Percentiles rank a stretch among this genome's conserved stretches.
Conservation (phyloP, 2,888 invertebrate genomes). For the Mythimna albipuncta region DNA sequence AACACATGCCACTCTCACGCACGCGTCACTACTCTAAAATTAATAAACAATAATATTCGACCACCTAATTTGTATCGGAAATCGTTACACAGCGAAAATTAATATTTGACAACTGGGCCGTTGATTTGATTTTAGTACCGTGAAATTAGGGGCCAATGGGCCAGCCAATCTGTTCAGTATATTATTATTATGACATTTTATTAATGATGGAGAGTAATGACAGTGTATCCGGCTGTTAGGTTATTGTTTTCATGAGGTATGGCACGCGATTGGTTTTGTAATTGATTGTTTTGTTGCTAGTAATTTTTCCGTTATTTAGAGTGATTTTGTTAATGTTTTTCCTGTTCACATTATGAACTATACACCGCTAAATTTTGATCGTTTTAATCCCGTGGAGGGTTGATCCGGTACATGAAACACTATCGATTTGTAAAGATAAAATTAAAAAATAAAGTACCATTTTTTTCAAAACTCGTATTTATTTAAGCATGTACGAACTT, state of each 20-base stretch:
- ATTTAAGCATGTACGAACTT: too few relatives aligned
- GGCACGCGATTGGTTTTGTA: conserved; percentile 41
- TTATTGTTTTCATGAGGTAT: conserved; percentile 36
- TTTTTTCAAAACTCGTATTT: too few relatives aligned
- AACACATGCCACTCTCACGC: conserved; percentile 51
- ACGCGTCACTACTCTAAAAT: conserved; percentile 60
- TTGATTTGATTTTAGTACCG: conserved; percentile 55
- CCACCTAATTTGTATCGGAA: conserved; percentile 63
- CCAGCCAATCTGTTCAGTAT: conserved; percentile 42
- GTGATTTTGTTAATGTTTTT: too few relatives aligned
- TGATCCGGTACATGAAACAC: too few relatives aligned
- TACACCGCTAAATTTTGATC: too few relatives aligned
- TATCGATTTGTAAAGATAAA: too few relatives aligned
- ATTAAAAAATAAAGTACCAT: too few relatives aligned
- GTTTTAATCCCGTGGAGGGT: too few relatives aligned
- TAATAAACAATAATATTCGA: conserved; percentile 59
- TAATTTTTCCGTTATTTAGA: too few relatives aligned
- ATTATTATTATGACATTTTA: conserved; percentile 43
- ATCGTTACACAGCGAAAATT: conserved; percentile 65
- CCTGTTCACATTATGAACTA: too few relatives aligned
- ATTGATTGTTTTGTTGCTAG: conserved; percentile 8
- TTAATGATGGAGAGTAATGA: conserved; percentile 58
- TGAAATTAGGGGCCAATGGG: conserved; percentile 58
- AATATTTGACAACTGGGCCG: conserved; percentile 57
- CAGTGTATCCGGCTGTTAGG: conserved; percentile 50